These are phyloP conservation scores for Piprites chloris DNA, from an alignment of 2,113 vertebrate species.

Conservation along the genomic window DNA sequence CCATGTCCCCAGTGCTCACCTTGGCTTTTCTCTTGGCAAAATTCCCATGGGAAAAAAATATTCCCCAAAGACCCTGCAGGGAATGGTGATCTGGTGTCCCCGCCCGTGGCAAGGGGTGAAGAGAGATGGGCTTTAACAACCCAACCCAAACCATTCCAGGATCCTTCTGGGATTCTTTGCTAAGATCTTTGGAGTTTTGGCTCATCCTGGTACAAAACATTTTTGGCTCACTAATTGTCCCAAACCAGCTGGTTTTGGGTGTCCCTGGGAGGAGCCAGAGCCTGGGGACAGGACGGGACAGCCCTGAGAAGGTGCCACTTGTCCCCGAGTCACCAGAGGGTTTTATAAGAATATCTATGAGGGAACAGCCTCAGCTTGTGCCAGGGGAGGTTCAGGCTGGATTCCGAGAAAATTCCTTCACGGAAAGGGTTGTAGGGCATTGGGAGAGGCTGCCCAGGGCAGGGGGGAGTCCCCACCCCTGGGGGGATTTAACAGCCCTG, in stretches of 20 bases:
- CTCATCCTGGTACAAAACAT: rapidly evolving
- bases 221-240: not conserved
- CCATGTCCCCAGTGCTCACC: not conserved
- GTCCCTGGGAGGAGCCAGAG: not conserved
- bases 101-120: rapidly evolving
- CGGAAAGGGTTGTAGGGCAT: not conserved
- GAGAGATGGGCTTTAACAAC: not conserved
- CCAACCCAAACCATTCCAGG: not conserved
- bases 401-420: not conserved
- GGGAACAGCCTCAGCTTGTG: not conserved
- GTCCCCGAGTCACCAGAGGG: rapidly evolving
- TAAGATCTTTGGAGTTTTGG: not conserved
- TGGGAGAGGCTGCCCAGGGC: not conserved
- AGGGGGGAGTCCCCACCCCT: not conserved
- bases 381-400: not conserved
- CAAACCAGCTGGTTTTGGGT: not conserved
- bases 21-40: not conserved
- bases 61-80: not conserved
- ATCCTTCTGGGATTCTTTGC: not conserved
- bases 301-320: not conserved
- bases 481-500: not conserved
- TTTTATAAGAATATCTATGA: not conserved
- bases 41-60: not conserved
- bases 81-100: not conserved
- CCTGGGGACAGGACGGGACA: not conserved